A percentile compares a stretch with the other conserved stretches of the same genome.
Conservation (phyloP, 2,113 vertebrate genomes). For the Mastomys coucha region DNA sequence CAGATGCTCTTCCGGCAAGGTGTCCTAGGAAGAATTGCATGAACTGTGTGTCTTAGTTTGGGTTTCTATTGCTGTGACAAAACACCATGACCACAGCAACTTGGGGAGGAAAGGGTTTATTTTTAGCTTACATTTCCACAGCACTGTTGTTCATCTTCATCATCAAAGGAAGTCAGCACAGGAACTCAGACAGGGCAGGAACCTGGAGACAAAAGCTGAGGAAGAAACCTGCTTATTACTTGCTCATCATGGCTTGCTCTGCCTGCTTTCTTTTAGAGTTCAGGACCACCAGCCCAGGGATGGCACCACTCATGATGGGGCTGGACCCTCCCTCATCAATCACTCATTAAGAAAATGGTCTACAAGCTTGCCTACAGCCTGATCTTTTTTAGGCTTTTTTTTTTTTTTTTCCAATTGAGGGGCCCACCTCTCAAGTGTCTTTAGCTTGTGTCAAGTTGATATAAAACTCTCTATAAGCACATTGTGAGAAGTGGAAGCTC, state of each 20-base stretch:
- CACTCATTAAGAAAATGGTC: background rate
- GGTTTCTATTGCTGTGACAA: background rate
- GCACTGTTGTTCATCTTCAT: background rate
- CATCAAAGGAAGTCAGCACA: background rate
- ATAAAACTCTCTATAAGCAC: background rate
- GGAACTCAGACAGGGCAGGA: background rate
- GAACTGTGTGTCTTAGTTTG: background rate
- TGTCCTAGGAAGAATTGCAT: background rate
- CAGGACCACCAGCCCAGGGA: background rate
- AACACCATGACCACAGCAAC: background rate
- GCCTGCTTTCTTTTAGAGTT: background rate
- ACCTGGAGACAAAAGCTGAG: too few species aligned
- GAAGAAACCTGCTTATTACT: background rate
- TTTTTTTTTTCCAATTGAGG: background rate
- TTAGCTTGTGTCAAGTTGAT: background rate
- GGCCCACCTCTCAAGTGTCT: background rate
- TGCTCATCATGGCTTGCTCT: background rate
- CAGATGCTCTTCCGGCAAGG: background rate
- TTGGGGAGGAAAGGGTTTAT: background rate
- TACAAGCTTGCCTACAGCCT: background rate
- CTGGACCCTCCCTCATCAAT: background rate
- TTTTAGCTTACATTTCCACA: background rate
- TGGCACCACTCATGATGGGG: background rate
- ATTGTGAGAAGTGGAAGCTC: background rate
- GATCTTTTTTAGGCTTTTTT: background rate